Conservation (phyloP, 2,113 vertebrate species). For the Mandrillus leucophaeus region DNA sequence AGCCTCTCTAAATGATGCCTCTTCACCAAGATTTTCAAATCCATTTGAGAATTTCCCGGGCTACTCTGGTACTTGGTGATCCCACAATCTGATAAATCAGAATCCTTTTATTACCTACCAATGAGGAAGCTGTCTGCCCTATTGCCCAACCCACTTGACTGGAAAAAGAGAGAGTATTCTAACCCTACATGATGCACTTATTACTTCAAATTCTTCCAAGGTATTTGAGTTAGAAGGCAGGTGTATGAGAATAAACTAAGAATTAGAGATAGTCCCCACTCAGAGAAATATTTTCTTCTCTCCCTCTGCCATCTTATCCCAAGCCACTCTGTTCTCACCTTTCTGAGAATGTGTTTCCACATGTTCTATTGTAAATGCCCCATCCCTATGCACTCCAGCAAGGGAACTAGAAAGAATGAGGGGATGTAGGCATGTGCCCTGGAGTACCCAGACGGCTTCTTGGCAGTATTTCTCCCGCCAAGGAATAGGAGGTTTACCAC, state of each 20-base stretch:
- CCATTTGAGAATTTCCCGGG: not conserved
- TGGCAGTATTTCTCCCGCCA: not conserved
- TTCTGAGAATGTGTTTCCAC: not conserved
- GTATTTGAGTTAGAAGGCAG: not conserved
- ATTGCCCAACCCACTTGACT: not conserved
- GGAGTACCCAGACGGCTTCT: not conserved
- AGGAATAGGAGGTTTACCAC: not conserved
- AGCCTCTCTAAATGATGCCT: not conserved
- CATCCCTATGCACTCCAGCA: not conserved
- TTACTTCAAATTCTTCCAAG: not conserved
- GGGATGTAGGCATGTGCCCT: not conserved
- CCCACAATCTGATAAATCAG: not conserved
- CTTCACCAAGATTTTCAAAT: not conserved
- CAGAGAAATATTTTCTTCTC: not conserved
- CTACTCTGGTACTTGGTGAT: not conserved
- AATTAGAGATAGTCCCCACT: not conserved
- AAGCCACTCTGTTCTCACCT: not conserved
- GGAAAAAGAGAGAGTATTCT: not conserved
- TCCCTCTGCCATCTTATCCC: not conserved
- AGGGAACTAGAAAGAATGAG: not conserved
- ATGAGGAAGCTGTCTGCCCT: not conserved
- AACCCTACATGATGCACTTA: rapidly evolving
- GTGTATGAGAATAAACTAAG: not conserved
- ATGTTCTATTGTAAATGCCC: not conserved
- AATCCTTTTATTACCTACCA: not conserved